These are phyloP conservation scores for Macaria notata DNA, from an alignment of 2,888 invertebrate species.

Conservation along the genomic window DNA sequence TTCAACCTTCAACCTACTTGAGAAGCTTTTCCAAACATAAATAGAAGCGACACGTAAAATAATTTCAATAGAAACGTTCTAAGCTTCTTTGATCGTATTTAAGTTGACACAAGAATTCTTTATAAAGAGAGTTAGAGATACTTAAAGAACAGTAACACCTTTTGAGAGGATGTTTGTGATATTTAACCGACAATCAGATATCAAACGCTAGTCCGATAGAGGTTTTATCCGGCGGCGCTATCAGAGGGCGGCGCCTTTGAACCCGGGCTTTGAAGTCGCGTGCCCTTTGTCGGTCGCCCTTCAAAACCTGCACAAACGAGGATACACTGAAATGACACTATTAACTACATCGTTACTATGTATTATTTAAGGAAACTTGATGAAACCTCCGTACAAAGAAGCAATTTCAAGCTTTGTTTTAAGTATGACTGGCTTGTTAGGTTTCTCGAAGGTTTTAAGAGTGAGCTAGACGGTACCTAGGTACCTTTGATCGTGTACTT, in stretches of 20 bases:
- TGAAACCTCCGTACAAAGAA: background rate
- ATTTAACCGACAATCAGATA: constrained; percentile 70
- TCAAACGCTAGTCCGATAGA: constrained; percentile 59
- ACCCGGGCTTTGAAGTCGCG: constrained; percentile 64
- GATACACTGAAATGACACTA: constrained; percentile 57
- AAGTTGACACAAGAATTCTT: constrained; percentile 35
- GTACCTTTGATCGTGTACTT: too few species aligned
- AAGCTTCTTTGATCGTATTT: constrained; percentile 37
- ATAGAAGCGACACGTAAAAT: constrained; percentile 14
- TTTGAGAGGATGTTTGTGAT: constrained; percentile 52
- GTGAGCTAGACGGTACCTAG: too few species aligned
- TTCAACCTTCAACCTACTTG: background rate
- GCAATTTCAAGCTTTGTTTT: too few species aligned
- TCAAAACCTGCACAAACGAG: constrained; percentile 57
- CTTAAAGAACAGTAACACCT: constrained; percentile 47
- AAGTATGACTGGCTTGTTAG: too few species aligned
- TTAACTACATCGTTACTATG: constrained; percentile 25
- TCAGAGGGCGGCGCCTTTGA: constrained; percentile 62
- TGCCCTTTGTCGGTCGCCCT: constrained; percentile 57
- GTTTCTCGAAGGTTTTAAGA: too few species aligned
- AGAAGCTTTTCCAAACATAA: constrained; percentile 8
- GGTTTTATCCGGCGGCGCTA: constrained; percentile 64
- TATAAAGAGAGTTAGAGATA: constrained; percentile 38
- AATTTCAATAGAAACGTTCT: constrained; percentile 14
- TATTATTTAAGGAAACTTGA: constrained; percentile 9